These are phyloP conservation scores for Dicranocentrus wangi DNA, from an alignment of 2,888 invertebrate species.

Conservation along the genomic window DNA sequence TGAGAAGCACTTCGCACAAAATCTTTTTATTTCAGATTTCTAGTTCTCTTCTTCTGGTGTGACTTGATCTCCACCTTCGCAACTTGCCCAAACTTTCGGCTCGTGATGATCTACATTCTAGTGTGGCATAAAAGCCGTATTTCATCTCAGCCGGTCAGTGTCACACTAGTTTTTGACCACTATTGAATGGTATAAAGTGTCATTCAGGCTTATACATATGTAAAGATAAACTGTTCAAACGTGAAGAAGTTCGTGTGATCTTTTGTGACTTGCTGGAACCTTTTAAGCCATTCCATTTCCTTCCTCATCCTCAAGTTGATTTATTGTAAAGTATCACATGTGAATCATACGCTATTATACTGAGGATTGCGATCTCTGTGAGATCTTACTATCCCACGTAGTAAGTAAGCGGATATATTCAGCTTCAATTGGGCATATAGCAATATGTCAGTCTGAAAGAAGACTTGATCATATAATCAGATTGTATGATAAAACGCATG, in stretches of 20 bases:
- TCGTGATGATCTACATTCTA: background rate
- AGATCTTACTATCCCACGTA: background rate
- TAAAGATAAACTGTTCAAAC: constrained; percentile 17
- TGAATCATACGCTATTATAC: constrained; percentile 35
- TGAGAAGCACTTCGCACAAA: constrained; percentile 11
- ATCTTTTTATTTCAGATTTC: constrained; percentile 11
- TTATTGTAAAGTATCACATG: constrained; percentile 39
- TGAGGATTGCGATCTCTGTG: too few relatives aligned
- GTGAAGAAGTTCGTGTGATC: constrained; percentile 49
- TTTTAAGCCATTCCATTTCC: constrained; percentile 35
- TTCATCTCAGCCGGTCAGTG: constrained; percentile 32
- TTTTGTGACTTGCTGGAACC: constrained; percentile 44
- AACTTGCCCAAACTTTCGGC: background rate
- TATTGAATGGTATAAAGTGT: background rate
- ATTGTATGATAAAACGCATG: background rate
- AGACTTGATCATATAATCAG: constrained; percentile 14
- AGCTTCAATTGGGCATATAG: background rate
- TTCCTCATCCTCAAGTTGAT: constrained; percentile 48
- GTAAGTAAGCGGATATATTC: background rate
- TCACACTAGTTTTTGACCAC: background rate
- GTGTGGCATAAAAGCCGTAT: background rate
- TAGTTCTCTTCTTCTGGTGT: constrained; percentile 4
- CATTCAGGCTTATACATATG: background rate
- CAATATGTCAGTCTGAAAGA: background rate
- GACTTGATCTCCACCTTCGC: constrained; percentile 8